Percentiles rank a stretch among this genome's conserved stretches.
Evolutionary conservation across 2,888 invertebrate genomes (phyloP).

Genomic region (Gasteruption jaculator): DNA sequence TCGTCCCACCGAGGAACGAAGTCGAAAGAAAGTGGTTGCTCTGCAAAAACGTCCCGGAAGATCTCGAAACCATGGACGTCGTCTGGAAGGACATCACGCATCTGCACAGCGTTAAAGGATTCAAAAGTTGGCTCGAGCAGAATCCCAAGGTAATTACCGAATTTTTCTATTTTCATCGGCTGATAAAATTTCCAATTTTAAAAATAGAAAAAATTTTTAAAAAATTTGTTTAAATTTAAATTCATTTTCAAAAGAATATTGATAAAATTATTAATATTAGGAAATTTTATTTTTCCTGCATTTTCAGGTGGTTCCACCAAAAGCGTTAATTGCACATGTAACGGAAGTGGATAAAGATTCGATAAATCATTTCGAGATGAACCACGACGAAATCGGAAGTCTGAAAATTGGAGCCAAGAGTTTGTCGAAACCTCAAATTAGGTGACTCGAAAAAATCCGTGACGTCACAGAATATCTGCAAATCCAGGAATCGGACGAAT

Average conservation of each 20-base stretch:
- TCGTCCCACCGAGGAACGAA: slow-evolving; percentile 56
- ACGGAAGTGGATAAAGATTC: too few relatives aligned
- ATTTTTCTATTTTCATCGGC: background rate
- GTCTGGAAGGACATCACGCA: slow-evolving; percentile 64
- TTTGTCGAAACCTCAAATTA: background rate
- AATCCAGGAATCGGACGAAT: too few relatives aligned
- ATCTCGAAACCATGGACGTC: slow-evolving; percentile 59
- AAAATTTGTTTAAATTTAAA: too few relatives aligned
- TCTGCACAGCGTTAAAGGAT: slow-evolving; percentile 46
- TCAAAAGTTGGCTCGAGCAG: slow-evolving; percentile 33
- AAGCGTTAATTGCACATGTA: too few relatives aligned
- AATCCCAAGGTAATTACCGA: slow-evolving; percentile 30
- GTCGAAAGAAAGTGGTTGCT: slow-evolving; percentile 57
- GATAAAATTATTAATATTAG: background rate
- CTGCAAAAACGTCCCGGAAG: slow-evolving; percentile 57
- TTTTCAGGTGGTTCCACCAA: too few relatives aligned
- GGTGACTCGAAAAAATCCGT: background rate
- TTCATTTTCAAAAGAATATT: background rate
- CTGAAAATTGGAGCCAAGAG: slow-evolving; percentile 24
- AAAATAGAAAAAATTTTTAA: too few relatives aligned
- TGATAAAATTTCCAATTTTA: too few relatives aligned
- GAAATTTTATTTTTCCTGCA: too few relatives aligned
- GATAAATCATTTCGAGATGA: slow-evolving; percentile 24
- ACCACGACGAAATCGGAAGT: slow-evolving; percentile 26
- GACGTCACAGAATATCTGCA: background rate